Evolutionary conservation across 2,888 invertebrate species (phyloP).

Genomic region (Papilio elwesi): DNA sequence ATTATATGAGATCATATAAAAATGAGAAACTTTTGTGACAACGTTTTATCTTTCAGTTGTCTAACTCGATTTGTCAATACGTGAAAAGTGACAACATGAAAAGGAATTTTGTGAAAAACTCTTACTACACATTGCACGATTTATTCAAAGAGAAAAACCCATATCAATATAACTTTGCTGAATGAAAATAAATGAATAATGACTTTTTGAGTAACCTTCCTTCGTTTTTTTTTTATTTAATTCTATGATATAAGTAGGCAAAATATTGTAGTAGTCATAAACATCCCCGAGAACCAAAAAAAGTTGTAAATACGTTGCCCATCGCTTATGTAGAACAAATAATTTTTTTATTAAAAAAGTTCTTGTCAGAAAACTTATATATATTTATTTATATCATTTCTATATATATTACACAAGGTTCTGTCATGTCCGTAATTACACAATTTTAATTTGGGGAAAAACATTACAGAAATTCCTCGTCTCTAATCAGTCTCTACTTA

Average conservation of each 20-base stretch:
- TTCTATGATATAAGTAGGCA: not conserved
- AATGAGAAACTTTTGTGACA: constrained; percentile 10
- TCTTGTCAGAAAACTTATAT: too few species aligned
- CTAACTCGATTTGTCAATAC: constrained; percentile 22
- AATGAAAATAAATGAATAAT: constrained; percentile 10
- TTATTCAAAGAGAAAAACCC: constrained; percentile 15
- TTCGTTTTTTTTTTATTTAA: not conserved
- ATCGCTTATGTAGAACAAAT: too few species aligned
- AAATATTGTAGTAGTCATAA: too few species aligned
- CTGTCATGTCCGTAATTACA: too few species aligned
- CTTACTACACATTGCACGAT: constrained; percentile 8
- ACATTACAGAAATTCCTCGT: too few species aligned
- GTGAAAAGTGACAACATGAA: constrained; percentile 21
- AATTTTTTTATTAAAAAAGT: too few species aligned
- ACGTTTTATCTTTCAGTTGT: constrained; percentile 16
- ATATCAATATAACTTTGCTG: constrained; percentile 16
- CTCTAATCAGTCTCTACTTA: too few species aligned
- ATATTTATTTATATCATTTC: too few species aligned
- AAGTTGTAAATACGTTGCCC: too few species aligned
- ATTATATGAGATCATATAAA: not conserved
- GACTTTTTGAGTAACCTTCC: not conserved
- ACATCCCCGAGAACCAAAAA: too few species aligned
- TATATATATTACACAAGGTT: too few species aligned
- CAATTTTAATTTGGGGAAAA: too few species aligned
- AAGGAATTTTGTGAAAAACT: constrained; percentile 12